These are phyloP conservation scores for Temnothorax nylanderi DNA, from an alignment of 1,140 invertebrate genomes.

Conservation along the genomic window DNA sequence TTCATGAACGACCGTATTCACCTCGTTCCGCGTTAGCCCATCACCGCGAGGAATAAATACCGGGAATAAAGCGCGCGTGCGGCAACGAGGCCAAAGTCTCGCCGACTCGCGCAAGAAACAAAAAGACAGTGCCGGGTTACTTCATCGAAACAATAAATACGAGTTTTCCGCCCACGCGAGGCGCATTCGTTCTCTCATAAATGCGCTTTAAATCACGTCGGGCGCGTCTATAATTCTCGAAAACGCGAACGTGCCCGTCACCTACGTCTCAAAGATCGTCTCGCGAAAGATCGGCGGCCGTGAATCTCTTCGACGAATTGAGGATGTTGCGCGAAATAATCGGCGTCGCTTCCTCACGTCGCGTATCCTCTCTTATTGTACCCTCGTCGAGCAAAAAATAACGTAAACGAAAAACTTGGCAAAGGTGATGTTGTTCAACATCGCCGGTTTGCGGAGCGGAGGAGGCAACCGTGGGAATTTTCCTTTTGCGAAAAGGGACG, in stretches of 20 bases:
- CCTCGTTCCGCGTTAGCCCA: slow-evolving; percentile 32
- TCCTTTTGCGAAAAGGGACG: background rate
- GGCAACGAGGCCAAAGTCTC: slow-evolving; percentile 28
- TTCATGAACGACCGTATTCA: slow-evolving; percentile 37
- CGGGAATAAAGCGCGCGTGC: slow-evolving; percentile 16
- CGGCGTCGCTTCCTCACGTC: background rate
- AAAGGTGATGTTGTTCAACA: slow-evolving; percentile 54
- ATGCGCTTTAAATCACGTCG: slow-evolving; percentile 66
- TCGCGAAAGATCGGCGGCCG: slow-evolving; percentile 58
- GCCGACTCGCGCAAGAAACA: background rate
- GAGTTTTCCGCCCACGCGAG: slow-evolving; percentile 42
- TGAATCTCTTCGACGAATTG: slow-evolving; percentile 69
- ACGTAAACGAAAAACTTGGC: slow-evolving; percentile 61
- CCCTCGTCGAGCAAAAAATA: slow-evolving; percentile 61
- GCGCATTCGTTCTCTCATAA: slow-evolving; percentile 66
- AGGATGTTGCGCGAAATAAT: slow-evolving; percentile 39
- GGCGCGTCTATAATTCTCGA: slow-evolving; percentile 63
- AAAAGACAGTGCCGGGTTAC: slow-evolving; percentile 23
- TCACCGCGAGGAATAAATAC: slow-evolving; percentile 30
- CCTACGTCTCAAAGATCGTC: slow-evolving; percentile 63
- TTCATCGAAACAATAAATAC: slow-evolving; percentile 73
- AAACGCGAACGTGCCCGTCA: slow-evolving; percentile 69
- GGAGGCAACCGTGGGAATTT: background rate
- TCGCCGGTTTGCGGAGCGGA: background rate
- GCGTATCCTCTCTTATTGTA: background rate